Base-by-base conservation (phyloP, 2,888 invertebrate genomes). In the Coenonympha glycerion region DNA sequence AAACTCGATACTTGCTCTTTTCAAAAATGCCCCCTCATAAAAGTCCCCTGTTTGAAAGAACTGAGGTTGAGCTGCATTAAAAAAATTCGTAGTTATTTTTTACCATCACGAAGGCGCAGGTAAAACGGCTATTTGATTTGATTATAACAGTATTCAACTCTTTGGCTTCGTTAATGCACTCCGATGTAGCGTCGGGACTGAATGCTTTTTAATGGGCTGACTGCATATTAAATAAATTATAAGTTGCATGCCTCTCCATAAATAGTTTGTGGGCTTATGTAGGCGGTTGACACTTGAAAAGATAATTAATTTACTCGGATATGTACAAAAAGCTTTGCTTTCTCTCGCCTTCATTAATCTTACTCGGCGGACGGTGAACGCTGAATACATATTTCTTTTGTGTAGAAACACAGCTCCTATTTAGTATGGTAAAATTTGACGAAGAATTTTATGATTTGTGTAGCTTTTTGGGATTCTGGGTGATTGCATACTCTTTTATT, bases 181-280 rank as follows among this genome's bases (percentile, higher is more conserved):
- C 62, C 60, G 67, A 67, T 67, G 71, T 65, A 65, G 64, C 64
- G 68, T 61, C 65, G 61, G 54, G 68, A 66, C 68, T 79, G 78
- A 82, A 81, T 79, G 74, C 70, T 74, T 79, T 82, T 80, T 81
- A 83, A 83, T 81, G 73, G 74, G 64, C 67, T 69, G 67, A 66
- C 68, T 71, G 64, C 67, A 71, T 68, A 68, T 71, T 69, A 71
- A 71, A 71, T 68, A 68, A 68, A 68, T 66, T 67, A 66, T 68
- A 63, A 61, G 59, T 56, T 56, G 60, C 58, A 62, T 63, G 63
- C 65, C 62, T 63, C 63, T 62, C 63, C 62, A 61, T 64, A 66
- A 65, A 71, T 73, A 65, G 68, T 57, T 58, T 50, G 52, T 53
- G 39, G 49, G 52, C 49, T 50, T 34, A 57, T 55, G 65, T 66